phyloP scores from a whole-genome alignment of 92 coral and sea anemone species.

The Blastomussa wellsi region DNA sequence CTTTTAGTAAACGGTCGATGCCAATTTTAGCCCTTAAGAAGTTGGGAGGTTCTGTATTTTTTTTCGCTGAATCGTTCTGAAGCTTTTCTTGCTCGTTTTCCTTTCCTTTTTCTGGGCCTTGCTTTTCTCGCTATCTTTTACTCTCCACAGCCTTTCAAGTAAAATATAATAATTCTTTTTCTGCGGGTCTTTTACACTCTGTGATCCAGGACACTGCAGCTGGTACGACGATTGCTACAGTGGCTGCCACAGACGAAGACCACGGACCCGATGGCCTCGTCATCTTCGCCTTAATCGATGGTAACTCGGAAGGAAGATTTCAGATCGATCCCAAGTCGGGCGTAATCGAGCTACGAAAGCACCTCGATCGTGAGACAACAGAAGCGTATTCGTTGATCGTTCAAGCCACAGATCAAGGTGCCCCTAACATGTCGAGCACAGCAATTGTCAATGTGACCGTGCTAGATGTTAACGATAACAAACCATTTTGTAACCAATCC shows the following conservation, averaged over 20 bases:
- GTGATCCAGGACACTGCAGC: constrained; percentile 30
- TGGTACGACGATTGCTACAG: constrained; percentile 51
- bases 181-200: neutral
- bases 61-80: too few relatives aligned
- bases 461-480: constrained; percentile 60
- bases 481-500: constrained; percentile 53
- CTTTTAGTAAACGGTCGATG: too few relatives aligned
- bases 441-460: constrained; percentile 44
- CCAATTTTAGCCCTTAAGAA: too few relatives aligned
- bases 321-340: constrained; percentile 67
- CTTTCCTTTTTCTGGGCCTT: too few relatives aligned
- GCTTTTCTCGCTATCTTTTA: too few relatives aligned
- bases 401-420: constrained; percentile 60
- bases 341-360: constrained; percentile 47
- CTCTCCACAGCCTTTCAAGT: too few relatives aligned
- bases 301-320: constrained; percentile 55
- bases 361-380: constrained; percentile 58
- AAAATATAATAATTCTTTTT: too few relatives aligned
- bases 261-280: constrained; percentile 58
- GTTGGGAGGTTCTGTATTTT: too few relatives aligned
- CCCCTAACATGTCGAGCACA: constrained; percentile 46
- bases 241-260: constrained; percentile 62
- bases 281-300: constrained; percentile 46
- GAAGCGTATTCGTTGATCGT: constrained; percentile 45
- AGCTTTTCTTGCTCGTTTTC: too few relatives aligned